Evolutionary conservation across 2,113 vertebrate species (phyloP).

Genomic region (Phalacrocorax brasilianus): DNA sequence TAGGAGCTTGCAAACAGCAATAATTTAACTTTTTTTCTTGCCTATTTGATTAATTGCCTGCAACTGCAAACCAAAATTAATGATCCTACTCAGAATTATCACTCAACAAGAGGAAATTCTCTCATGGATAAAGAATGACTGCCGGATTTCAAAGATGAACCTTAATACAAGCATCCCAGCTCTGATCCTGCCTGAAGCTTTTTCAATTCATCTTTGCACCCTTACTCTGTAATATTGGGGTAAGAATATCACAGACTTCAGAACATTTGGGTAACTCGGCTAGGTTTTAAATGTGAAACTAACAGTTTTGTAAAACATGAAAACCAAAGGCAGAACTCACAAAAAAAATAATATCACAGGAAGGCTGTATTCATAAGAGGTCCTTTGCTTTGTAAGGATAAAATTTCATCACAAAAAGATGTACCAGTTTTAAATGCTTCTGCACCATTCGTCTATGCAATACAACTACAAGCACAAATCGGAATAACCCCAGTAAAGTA

Average conservation of each 20-base stretch:
- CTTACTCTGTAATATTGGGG: background rate
- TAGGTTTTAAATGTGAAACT: background rate
- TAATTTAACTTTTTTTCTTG: background rate
- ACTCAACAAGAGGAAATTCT: background rate
- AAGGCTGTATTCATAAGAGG: background rate
- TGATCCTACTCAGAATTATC: background rate
- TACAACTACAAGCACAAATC: background rate
- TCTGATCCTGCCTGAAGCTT: background rate
- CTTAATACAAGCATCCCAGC: background rate
- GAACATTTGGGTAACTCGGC: background rate
- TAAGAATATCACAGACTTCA: background rate
- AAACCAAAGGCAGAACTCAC: background rate
- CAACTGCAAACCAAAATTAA: constrained; percentile 24
- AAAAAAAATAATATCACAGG: background rate
- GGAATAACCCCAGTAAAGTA: background rate
- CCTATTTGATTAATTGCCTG: constrained; percentile 1
- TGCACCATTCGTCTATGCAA: background rate
- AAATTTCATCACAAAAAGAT: background rate
- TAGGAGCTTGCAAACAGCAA: background rate
- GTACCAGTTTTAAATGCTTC: background rate
- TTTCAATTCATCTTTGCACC: background rate
- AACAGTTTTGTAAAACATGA: background rate
- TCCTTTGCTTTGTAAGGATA: background rate
- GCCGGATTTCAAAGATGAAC: background rate
- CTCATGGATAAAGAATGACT: background rate